Percentiles rank a stretch among this genome's conserved stretches.
These are phyloP conservation scores for Melanotaenia pygmaea DNA, from an alignment of 2,797 vertebrate genomes.

Conservation along the genomic window DNA sequence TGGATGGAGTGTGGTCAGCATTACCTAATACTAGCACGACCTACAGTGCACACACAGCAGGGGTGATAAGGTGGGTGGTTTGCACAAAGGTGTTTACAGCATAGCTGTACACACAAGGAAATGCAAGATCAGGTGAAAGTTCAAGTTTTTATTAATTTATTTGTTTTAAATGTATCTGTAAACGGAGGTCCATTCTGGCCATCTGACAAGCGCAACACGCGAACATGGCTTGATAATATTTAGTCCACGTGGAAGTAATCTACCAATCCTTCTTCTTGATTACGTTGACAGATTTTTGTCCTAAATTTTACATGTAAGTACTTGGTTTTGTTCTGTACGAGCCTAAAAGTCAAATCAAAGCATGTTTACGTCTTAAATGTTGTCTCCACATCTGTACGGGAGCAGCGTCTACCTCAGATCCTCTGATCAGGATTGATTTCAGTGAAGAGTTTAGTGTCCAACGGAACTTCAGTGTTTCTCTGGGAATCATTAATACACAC, in stretches of 20 bases:
- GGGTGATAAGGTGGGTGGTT: conserved; percentile 37
- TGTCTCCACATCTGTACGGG: conserved; percentile 4
- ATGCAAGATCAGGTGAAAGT: not conserved
- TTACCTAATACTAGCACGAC: conserved; percentile 59
- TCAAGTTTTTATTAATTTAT: not conserved
- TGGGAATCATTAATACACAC: conserved; percentile 54
- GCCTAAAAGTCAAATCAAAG: conserved; percentile 9
- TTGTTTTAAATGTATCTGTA: conserved; percentile 6
- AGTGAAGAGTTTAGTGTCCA: conserved; percentile 21
- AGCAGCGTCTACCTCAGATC: not conserved
- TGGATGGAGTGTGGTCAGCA: conserved; percentile 45
- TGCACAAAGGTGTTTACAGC: conserved; percentile 26
- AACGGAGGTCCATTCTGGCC: conserved; percentile 5
- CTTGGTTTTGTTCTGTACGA: conserved; percentile 4
- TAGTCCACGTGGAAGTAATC: conserved; percentile 15
- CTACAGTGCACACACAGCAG: conserved; percentile 30
- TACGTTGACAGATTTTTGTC: not conserved
- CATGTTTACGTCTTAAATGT: conserved; percentile 10
- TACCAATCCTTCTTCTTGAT: not conserved
- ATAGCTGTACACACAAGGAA: not conserved
- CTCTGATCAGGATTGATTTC: conserved; percentile 60
- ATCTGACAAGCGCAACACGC: not conserved
- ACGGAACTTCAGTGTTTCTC: conserved; percentile 47
- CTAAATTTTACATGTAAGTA: not conserved
- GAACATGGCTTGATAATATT: conserved; percentile 2